Conservation (phyloP, 1,140 invertebrate genomes). For the Drosophila nigromelanica region DNA sequence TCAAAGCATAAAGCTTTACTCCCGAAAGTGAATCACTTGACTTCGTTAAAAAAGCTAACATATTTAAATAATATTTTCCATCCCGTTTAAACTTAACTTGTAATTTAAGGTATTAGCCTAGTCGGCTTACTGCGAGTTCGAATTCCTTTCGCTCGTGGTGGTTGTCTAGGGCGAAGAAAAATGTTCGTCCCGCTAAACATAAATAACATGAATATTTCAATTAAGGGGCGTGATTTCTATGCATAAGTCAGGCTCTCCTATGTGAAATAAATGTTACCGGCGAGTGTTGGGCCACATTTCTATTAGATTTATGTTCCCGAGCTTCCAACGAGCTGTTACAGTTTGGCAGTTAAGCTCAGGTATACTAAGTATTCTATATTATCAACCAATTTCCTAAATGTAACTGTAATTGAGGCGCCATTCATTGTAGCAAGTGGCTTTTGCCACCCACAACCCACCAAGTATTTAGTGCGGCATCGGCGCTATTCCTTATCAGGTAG, state of each 20-base stretch:
- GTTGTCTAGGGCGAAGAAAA: slow-evolving; percentile 21
- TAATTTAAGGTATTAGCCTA: slow-evolving; percentile 2
- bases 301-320: slow-evolving; percentile 41
- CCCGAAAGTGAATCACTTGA: too few species aligned
- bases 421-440: slow-evolving; percentile 18
- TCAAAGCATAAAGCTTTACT: too few species aligned
- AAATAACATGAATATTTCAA: slow-evolving; percentile 68
- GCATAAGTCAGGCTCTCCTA: slow-evolving; percentile 11
- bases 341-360: slow-evolving; percentile 38
- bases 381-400: slow-evolving; percentile 65
- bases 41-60: too few species aligned
- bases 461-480: slow-evolving; percentile 6
- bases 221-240: slow-evolving; percentile 63
- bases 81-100: too few species aligned
- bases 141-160: background rate
- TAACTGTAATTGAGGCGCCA: slow-evolving; percentile 50
- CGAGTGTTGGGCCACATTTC: slow-evolving; percentile 15
- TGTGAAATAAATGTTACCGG: slow-evolving; percentile 22
- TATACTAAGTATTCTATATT: slow-evolving; percentile 30
- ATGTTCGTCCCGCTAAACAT: slow-evolving; percentile 14
- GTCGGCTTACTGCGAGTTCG: background rate
- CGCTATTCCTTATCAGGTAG: slow-evolving; percentile 47
- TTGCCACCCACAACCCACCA: background rate
- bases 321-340: slow-evolving; percentile 4
- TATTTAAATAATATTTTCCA: too few species aligned